Conservation (phyloP, 2,888 invertebrate species). For the Hipparchia sbordonii region DNA sequence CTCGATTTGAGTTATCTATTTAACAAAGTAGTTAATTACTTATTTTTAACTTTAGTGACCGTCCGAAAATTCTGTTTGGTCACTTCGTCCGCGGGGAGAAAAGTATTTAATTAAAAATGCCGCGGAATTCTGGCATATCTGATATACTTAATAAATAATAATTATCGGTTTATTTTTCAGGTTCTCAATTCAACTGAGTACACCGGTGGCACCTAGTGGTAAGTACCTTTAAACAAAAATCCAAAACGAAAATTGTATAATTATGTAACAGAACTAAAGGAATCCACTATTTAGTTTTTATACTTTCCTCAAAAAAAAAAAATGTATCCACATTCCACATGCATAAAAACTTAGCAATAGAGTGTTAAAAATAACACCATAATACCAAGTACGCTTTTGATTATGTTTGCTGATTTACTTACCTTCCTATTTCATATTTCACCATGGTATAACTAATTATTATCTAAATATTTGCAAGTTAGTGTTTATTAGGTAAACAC, state of each 20-base stretch:
- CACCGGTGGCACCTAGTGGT: not conserved
- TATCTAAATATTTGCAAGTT: not conserved
- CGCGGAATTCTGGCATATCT: too few relatives aligned
- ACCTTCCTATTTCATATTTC: not conserved
- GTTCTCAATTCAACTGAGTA: not conserved
- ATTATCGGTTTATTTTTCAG: not conserved
- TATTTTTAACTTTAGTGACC: too few relatives aligned
- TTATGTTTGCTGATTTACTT: not conserved
- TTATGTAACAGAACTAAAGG: not conserved
- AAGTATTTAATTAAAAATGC: too few relatives aligned
- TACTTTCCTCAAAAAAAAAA: not conserved
- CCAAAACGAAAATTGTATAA: not conserved
- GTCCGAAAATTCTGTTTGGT: too few relatives aligned
- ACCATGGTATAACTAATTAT: not conserved
- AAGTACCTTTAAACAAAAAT: not conserved
- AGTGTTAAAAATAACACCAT: not conserved
- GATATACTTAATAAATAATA: not conserved
- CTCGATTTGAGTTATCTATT: too few relatives aligned
- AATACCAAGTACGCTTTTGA: not conserved
- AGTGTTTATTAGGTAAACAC: constrained; percentile 2
- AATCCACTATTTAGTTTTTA: not conserved
- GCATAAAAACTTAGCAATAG: not conserved
- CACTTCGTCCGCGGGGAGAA: too few relatives aligned
- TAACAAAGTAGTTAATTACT: too few relatives aligned
- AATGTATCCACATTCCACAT: not conserved